These are phyloP conservation scores for Cavia aperea DNA, from an alignment of 2,113 vertebrate species.

Conservation along the genomic window DNA sequence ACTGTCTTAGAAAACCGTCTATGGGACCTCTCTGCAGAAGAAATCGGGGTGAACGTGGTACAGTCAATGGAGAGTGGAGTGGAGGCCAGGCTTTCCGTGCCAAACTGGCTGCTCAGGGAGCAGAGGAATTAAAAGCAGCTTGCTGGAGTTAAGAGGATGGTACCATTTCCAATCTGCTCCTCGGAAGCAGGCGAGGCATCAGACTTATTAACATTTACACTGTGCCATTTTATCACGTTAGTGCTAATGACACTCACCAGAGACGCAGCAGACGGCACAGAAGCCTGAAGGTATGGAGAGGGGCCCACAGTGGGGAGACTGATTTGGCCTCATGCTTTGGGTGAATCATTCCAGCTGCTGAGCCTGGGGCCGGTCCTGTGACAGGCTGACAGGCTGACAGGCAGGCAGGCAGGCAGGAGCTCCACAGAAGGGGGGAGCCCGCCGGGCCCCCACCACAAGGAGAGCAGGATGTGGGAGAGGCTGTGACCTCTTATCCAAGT, in stretches of 20 bases:
- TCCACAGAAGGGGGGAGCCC: background rate
- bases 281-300: background rate
- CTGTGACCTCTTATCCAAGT: conserved; percentile 67
- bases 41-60: accelerated
- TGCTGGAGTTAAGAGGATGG: conserved; percentile 9
- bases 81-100: background rate
- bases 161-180: conserved; percentile 61
- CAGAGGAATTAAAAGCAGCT: conserved; percentile 22
- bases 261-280: background rate
- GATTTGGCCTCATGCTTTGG: conserved; percentile 5
- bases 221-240: conserved; percentile 35
- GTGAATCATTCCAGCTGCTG: background rate
- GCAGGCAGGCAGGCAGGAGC: background rate
- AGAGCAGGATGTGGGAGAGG: conserved; percentile 44
- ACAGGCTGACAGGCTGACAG: background rate
- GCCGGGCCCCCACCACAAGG: background rate
- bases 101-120: background rate
- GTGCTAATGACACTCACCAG: conserved; percentile 30
- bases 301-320: accelerated
- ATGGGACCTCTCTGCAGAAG: background rate
- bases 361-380: background rate
- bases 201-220: conserved; percentile 61
- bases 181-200: conserved; percentile 35
- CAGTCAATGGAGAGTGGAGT: background rate
- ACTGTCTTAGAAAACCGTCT: background rate